Conservation (phyloP, 1,140 invertebrate genomes). For the Cyphomyrmex costatus region DNA sequence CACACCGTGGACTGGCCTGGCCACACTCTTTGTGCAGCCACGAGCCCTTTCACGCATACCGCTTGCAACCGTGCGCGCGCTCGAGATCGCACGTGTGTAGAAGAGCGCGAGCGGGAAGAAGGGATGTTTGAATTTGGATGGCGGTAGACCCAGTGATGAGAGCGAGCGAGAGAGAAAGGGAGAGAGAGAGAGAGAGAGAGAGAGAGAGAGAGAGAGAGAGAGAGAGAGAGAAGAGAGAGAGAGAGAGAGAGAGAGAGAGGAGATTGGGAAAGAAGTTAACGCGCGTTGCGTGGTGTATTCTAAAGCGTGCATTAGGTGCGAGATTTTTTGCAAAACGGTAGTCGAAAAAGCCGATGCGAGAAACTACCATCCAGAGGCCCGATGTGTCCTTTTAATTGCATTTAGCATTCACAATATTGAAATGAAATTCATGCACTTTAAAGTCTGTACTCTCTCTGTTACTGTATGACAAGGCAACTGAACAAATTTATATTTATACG, state of each 20-base stretch:
- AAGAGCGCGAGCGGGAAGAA: constrained; percentile 65
- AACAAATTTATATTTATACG: constrained; percentile 1
- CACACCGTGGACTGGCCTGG: constrained; percentile 68
- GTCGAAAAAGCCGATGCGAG: constrained; percentile 69
- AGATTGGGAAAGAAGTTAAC: constrained; percentile 57
- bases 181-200: not conserved
- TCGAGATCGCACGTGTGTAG: constrained; percentile 63
- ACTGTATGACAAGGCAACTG: not conserved
- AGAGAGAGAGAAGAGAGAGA: too few relatives aligned
- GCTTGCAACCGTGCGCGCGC: constrained; percentile 37
- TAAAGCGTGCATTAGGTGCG: constrained; percentile 69
- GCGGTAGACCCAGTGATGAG: constrained; percentile 70
- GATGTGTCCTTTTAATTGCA: constrained; percentile 55
- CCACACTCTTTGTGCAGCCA: constrained; percentile 77
- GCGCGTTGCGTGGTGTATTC: constrained; percentile 74
- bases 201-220: too few relatives aligned
- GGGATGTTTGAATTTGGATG: constrained; percentile 77
- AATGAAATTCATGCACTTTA: constrained; percentile 14
- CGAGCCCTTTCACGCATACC: constrained; percentile 75
- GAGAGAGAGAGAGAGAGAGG: constrained; percentile 24
- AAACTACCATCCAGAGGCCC: constrained; percentile 46
- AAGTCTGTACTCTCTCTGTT: not conserved
- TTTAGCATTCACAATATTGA: constrained; percentile 33
- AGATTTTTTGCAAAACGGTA: constrained; percentile 62
- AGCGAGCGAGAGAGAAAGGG: constrained; percentile 10